Base-by-base conservation (phyloP, 2,113 vertebrate species). In the Tapirus terrestris region DNA sequence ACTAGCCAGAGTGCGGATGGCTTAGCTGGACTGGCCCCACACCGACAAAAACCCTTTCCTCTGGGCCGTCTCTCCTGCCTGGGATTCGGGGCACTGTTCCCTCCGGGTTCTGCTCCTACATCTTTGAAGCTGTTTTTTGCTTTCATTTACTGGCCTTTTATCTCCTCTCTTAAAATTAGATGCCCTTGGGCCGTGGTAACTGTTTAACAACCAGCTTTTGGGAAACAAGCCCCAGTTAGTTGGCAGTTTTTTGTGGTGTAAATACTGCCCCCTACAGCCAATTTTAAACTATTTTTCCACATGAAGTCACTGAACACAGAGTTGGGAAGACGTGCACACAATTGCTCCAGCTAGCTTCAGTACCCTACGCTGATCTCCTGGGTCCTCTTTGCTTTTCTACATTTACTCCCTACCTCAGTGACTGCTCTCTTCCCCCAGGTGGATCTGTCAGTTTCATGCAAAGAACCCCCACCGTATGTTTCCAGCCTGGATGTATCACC, bases 21-120 rank as follows among this genome's bases (percentile, higher is more conserved):
- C 33, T 53, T 8, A 29, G 61, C 25, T 0, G 11, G 18, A n/a
- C 33, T 3, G 14, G 27, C 31, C 25, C 2, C 3, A 5, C 0
- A 0, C 53, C 39, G 5, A 0, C 2, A 3, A 33, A 65, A 73
- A 29, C 36, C 29, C 9, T 65, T 58, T 67, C 7, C 51, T 63
- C 45, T 43, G 9, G 51, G 33, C 21, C 9, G 0, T 39, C 1
- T 16, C 39, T 73, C 25, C 36, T 10, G 4, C 60, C 43, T 36
- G 14, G 43, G n/a, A 29, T 56, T 77, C 31, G 33, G 20, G n/a
- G 33, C 0, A 3, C 63, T 6, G 0, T 68, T 67, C 23, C 61
- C 29, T 84, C 33, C 53, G 20, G 12, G 4, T 86, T 93, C 12
- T 68, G 3, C 5, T 43, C 20, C 29, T 81, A 16, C 14, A 5